These are phyloP conservation scores for Periophthalmus modestus DNA, from an alignment of 2,113 vertebrate species.

Conservation along the genomic window DNA sequence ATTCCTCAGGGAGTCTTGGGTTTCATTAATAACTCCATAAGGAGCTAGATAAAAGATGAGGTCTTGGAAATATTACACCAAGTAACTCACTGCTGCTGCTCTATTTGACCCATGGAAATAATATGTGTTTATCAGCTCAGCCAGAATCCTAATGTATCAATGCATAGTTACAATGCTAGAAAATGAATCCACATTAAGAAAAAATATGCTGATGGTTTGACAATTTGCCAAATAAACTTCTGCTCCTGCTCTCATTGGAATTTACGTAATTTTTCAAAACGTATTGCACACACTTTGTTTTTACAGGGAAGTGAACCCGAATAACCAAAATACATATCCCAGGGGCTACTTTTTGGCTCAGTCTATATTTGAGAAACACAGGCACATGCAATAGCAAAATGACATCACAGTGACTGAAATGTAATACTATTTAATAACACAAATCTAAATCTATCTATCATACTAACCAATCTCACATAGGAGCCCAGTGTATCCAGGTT, in stretches of 20 bases:
- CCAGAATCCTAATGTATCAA: neutral
- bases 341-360: neutral
- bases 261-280: no score
- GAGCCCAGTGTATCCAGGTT: conserved; percentile 70
- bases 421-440: neutral
- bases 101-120: conserved; percentile 44
- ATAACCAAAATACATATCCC: neutral
- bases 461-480: conserved; percentile 79
- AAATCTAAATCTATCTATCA: neutral
- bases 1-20: conserved; percentile 38
- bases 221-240: neutral
- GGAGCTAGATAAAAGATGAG: conserved; percentile 16
- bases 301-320: no score
- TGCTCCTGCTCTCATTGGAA: neutral
- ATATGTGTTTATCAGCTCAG: conserved; percentile 10
- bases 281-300: no score
- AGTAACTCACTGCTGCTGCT: conserved; percentile 42
- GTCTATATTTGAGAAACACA: neutral
- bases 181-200: neutral
- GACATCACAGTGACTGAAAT: neutral
- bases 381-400: neutral
- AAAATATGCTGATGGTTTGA: neutral
- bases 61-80: conserved; percentile 11
- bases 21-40: conserved; percentile 59
- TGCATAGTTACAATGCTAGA: neutral